phyloP scores from a whole-genome alignment of 1,140 invertebrate species.

The Drosophila santomea region DNA sequence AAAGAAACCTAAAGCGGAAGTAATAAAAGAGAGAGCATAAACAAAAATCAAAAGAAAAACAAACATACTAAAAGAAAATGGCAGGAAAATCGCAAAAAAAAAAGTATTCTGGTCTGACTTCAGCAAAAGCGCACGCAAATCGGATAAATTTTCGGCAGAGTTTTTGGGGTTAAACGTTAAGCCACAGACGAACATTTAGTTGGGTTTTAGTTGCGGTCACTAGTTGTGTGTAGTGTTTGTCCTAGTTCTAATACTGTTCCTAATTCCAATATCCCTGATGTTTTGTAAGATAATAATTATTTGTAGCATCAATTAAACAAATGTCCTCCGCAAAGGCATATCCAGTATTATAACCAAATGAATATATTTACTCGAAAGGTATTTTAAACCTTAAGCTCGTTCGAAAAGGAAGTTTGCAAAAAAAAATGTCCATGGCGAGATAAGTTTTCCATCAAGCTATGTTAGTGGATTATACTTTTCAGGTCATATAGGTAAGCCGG shows the following conservation, averaged over 20 bases:
- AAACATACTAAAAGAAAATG: conserved; percentile 54
- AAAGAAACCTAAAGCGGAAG: conserved; percentile 84
- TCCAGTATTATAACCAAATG: no score
- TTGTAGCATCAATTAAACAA: no score
- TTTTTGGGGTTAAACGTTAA: conserved; percentile 26
- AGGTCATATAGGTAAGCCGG: conserved; percentile 3
- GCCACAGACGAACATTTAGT: conserved; percentile 48
- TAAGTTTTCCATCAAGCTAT: conserved; percentile 2
- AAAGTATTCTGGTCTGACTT: conserved; percentile 19
- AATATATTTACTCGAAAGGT: neutral
- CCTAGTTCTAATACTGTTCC: no score
- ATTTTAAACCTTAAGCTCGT: neutral
- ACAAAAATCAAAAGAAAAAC: conserved; percentile 74
- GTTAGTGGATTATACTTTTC: neutral
- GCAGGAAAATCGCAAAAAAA: conserved; percentile 35
- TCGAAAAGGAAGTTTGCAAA: neutral
- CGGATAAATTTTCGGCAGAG: neutral
- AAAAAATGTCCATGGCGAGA: neutral
- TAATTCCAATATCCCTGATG: no score
- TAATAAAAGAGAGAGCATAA: conserved; percentile 83
- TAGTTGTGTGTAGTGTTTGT: conserved; percentile 37
- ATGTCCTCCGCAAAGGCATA: no score
- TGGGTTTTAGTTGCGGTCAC: conserved; percentile 26
- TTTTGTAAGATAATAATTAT: no score
- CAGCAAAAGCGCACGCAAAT: conserved; percentile 14